phyloP scores from a whole-genome alignment of 2,888 invertebrate species.

The Stratiomys singularior region DNA sequence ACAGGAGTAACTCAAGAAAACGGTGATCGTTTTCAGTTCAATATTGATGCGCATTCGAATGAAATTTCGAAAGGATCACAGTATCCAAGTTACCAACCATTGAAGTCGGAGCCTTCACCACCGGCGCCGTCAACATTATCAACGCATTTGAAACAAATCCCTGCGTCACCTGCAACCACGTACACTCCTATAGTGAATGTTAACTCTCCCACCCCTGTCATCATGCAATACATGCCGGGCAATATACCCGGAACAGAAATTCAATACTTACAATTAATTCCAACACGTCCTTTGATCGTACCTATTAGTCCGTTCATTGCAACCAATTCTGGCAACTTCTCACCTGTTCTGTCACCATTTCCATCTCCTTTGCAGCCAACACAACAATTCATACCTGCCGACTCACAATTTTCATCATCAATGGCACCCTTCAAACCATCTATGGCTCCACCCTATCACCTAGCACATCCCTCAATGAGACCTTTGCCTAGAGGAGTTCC shows the following conservation, averaged over 20 bases:
- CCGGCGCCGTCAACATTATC: not conserved
- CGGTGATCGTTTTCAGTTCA: not conserved
- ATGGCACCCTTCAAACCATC: not conserved
- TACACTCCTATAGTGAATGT: conserved; percentile 13
- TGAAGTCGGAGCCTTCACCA: not conserved
- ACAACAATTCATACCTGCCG: not conserved
- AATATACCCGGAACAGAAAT: conserved; percentile 58
- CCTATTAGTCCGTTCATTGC: conserved; percentile 61
- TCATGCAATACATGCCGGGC: conserved; percentile 64
- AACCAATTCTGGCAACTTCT: not conserved
- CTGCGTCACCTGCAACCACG: not conserved
- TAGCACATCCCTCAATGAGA: not conserved
- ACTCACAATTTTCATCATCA: not conserved
- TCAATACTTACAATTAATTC: conserved; percentile 63
- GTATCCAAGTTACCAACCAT: conserved; percentile 2
- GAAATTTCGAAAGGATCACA: conserved; percentile 24
- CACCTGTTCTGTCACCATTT: not conserved
- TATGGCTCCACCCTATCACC: not conserved
- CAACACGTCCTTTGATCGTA: conserved; percentile 63
- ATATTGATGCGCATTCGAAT: conserved; percentile 6
- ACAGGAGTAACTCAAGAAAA: not conserved
- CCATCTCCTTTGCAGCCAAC: not conserved
- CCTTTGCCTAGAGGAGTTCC: not conserved
- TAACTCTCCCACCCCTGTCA: conserved; percentile 57
- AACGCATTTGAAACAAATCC: conserved; percentile 30